Evolutionary conservation across 2,797 vertebrate genomes (phyloP).

Genomic region (Periophthalmus magnuspinnatus): DNA sequence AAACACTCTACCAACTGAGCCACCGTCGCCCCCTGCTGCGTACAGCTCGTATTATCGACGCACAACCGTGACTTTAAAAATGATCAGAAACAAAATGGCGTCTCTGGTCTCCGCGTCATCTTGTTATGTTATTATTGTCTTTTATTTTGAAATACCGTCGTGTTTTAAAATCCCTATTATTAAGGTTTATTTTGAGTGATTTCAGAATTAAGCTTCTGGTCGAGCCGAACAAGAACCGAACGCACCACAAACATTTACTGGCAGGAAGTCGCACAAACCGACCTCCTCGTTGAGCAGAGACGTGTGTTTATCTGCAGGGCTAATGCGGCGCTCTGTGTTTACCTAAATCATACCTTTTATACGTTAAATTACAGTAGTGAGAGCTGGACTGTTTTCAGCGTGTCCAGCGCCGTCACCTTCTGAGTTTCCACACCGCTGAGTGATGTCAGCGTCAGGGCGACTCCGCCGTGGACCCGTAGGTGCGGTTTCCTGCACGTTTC

Average conservation of each 20-base stretch:
- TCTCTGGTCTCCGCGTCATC: no score
- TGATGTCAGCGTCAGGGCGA: conserved; percentile 57
- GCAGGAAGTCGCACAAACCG: conserved; percentile 34
- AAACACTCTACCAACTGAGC: no score
- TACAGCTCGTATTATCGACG: no score
- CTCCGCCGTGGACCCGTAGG: conserved; percentile 52
- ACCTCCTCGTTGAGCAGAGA: conserved; percentile 7
- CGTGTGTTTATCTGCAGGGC: conserved; percentile 2
- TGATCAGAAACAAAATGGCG: no score
- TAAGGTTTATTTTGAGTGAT: not conserved
- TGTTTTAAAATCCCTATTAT: not conserved
- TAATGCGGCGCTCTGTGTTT: conserved; percentile 20
- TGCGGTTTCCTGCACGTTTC: conserved; percentile 43
- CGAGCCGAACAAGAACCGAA: conserved; percentile 28
- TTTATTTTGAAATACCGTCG: not conserved
- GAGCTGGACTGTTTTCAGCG: conserved; percentile 5
- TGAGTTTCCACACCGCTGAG: conserved; percentile 42
- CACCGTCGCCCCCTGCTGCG: no score
- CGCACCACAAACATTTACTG: conserved; percentile 31
- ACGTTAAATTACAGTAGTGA: conserved; percentile 6
- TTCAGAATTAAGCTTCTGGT: conserved; percentile 9
- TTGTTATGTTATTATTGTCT: not conserved
- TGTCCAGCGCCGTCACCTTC: not conserved
- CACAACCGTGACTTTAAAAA: no score
- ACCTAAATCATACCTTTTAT: conserved; percentile 33